Evolutionary conservation across 2,797 vertebrate species (phyloP), one percentile per base, ranked within the genome.

Genomic region (Hylomyscus alleni): DNA sequence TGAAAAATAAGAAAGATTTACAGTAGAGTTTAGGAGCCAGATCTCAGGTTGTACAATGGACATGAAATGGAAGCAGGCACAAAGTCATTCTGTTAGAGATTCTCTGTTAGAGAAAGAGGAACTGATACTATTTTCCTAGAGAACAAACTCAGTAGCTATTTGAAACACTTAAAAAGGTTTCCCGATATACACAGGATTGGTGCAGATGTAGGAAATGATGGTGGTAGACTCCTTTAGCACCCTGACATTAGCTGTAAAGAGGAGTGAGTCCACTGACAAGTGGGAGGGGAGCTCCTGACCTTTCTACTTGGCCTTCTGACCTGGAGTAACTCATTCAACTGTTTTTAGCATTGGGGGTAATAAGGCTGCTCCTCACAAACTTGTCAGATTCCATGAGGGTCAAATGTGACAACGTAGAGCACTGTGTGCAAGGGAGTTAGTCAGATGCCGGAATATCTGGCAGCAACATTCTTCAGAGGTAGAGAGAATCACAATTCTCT

Each of bases 91-190:
- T 69, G 47, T 31, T 80, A 73, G 81, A 82, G 19, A 67, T 72
- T 90, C 56, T 92, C 44, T 81, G 54, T 19, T 78, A 72, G 76
- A 82, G 19, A 40, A 69, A 37, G 62, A 54, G 31, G 10, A 91
- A 92, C 67, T 75, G 26, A 54, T 34, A 3, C n/a, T 8, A 86
- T 90, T 91, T 89, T 31, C 44, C 26, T 37, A 80, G 94, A 78
- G 73, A 90, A 73, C 37, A 62, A 81, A 76, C 31, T 89, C 5
- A 78, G 26, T 37, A 89, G 47, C 24, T 47, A 56, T 82, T 82
- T 77, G 50, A 86, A 91, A 72, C 44, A 95, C 69, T 88, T 52
- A 52, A 50, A 67, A 90, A 84, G 65, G 3, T 92, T 92, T 89
- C 47, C 95, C 72, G 31, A 73, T 85, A 20, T 50, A 72, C 72